Conservation (phyloP, 1,140 invertebrate genomes). For the Dendrolimus kikuchii region DNA sequence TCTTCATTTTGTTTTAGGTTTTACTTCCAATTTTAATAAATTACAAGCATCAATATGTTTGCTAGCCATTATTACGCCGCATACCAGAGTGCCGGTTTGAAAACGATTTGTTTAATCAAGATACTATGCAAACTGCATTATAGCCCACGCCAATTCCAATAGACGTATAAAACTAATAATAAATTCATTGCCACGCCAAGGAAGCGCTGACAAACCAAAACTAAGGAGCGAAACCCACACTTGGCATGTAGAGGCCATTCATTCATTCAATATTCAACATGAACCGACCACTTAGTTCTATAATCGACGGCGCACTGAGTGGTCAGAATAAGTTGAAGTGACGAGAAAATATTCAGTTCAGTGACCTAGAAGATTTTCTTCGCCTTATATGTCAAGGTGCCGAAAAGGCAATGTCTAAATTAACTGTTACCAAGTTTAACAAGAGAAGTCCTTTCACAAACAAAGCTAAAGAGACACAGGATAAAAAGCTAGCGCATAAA, state of each 20-base stretch:
- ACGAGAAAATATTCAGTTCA: constrained; percentile 32
- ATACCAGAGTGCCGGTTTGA: no score
- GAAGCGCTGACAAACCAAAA: constrained; percentile 59
- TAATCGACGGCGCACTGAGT: constrained; percentile 33
- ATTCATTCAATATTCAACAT: constrained; percentile 38
- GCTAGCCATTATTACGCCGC: no score
- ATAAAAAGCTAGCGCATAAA: not conserved
- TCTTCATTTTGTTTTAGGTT: no score
- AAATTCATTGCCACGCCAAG: constrained; percentile 64
- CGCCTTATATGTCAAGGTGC: constrained; percentile 22
- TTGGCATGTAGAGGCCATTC: constrained; percentile 38
- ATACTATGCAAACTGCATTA: constrained; percentile 62
- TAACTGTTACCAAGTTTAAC: constrained; percentile 51
- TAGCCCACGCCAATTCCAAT: constrained; percentile 37
- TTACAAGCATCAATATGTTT: no score
- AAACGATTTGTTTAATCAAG: no score
- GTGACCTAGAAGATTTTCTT: constrained; percentile 32
- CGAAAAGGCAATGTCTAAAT: constrained; percentile 50
- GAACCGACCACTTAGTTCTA: constrained; percentile 40
- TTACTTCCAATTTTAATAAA: no score
- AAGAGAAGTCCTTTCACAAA: constrained; percentile 51
- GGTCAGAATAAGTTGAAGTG: constrained; percentile 39
- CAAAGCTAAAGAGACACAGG: constrained; percentile 23
- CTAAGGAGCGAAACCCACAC: constrained; percentile 66
- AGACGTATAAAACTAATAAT: constrained; percentile 34